Evolutionary conservation across 2,888 invertebrate genomes (phyloP), one percentile per base, ranked within the genome.

Genomic region (Caenorhabditis parvicauda): DNA sequence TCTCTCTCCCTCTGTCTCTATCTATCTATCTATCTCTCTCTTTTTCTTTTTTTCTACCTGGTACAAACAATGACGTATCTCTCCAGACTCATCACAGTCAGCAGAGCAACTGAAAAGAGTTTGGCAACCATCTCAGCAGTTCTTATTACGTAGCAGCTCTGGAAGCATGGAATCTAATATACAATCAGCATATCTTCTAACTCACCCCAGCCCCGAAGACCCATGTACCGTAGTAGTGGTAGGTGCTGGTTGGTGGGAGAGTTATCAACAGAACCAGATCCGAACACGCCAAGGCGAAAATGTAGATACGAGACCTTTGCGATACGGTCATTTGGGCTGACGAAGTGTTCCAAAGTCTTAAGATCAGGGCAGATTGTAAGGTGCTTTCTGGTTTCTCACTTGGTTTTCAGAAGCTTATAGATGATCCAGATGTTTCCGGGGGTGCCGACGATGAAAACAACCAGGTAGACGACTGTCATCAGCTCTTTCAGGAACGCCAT

Each of bases 51-150:
- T n/a, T n/a, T n/a, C n/a, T n/a, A 75, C 67, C 69, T 59, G 0
- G 73, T 76, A 39, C 76, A 75, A 4, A 76, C 76, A 43, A 76
- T 70, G 42, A 76, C 67, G 46, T 74, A 76, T 28, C 76, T 48
- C 56, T 76, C 75, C 43, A 75, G 54, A 44, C 72, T 72, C 75
- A 76, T 75, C 21, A 69, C 68, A 5, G 74, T 76, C 24, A 76
- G 52, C 22, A 76, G 54, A 35, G 72, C 62, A 7, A 76, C 75
- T 2, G 73, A 73, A 57, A 76, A 75, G 12, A 74, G 61, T 51
- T 76, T 76, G 14, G 69, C 69, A 43, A 75, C 66, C 28, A 70
- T 69, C 44, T 76, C 76, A 24, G 75, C 50, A 1, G 75, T 63
- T n/a, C 66, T 50, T 22, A 66, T 66, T 22, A 59, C 38, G 39